Evolutionary conservation across 2,888 invertebrate species (phyloP), one percentile per base, ranked within the genome.

Genomic region (Teleiodes luculella): DNA sequence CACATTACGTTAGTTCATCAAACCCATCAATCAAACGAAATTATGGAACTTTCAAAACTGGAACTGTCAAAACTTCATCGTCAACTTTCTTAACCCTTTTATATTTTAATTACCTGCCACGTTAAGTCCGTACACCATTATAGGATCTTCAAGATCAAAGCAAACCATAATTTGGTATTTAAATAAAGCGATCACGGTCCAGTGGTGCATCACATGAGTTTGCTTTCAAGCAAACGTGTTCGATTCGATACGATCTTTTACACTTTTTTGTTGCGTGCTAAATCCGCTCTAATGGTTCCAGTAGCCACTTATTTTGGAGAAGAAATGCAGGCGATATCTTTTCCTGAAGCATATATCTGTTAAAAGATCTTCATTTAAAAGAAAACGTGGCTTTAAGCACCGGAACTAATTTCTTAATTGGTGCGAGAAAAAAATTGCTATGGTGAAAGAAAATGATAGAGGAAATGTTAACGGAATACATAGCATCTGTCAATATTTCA

Each of bases 81-180:
- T 31, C 31, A 30, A 31, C 46, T 47, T 47, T 47, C 33, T 47
- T 24, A 47, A 30, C 46, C 31, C 46, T 31, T 47, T 31, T 14
- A 30, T 30, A 16, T 47, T 47, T 28, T 47, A 45, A 28, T 41
- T 10, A 41, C 18, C 16, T 41, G 39, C 20, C 39, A 20, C 39
- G 20, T 18, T 18, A 18, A 8, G 39, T 18, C 16, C 39, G 18
- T 41, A 41, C 39, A 24, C 30, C 31, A 31, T 16, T 37, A 37
- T 16, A 37, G 14, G n/a, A 48, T 33, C 35, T 35, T 33, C 36
- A 24, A 48, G 48, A 48, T 48, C 48, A 48, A 48, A 48, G 35
- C n/a, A 14, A 6, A 33, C 18, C n/a, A 7, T 48, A 48, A 36
- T 48, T n/a, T 35, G 48, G 48, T 48, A 48, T 48, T 48, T 33